Percentiles rank a stretch among this genome's conserved stretches.
These are phyloP conservation scores for Nilaparvata lugens DNA, from an alignment of 1,140 invertebrate species.

Conservation along the genomic window DNA sequence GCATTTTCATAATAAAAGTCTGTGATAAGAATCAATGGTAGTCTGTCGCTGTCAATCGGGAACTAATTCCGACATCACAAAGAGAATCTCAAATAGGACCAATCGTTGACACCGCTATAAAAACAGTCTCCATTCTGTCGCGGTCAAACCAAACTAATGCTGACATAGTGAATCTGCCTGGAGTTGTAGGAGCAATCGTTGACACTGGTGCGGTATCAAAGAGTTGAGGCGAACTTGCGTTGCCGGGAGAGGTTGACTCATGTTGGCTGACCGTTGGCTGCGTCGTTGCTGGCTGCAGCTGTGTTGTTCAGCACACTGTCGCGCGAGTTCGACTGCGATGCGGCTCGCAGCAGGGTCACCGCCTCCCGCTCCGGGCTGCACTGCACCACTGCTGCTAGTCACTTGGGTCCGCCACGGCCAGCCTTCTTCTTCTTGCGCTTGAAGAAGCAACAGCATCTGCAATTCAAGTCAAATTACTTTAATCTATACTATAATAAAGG, in stretches of 20 bases:
- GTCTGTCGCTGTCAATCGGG: too few species aligned
- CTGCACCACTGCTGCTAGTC: slow-evolving; percentile 49
- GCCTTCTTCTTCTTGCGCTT: slow-evolving; percentile 94
- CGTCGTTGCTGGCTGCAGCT: neutral
- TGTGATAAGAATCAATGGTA: too few species aligned
- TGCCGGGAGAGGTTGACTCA: neutral
- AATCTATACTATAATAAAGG: too few species aligned
- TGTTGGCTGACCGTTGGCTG: slow-evolving; percentile 3
- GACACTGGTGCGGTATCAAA: neutral
- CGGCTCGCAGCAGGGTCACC: slow-evolving; percentile 51
- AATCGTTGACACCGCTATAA: too few species aligned
- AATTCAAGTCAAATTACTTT: too few species aligned
- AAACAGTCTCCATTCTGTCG: too few species aligned
- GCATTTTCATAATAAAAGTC: too few species aligned
- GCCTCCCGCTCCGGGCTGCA: slow-evolving; percentile 52
- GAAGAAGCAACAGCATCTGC: slow-evolving; percentile 94
- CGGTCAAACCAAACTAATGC: neutral
- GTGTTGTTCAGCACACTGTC: slow-evolving; percentile 45
- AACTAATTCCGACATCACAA: too few species aligned
- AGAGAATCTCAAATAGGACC: too few species aligned
- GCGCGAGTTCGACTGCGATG: slow-evolving; percentile 55
- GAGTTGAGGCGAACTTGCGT: neutral
- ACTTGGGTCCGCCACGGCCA: slow-evolving; percentile 55
- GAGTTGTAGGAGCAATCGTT: neutral
- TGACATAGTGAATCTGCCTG: neutral